phyloP scores from a whole-genome alignment of 2,888 invertebrate genomes.

The Gasteruption jaculator region DNA sequence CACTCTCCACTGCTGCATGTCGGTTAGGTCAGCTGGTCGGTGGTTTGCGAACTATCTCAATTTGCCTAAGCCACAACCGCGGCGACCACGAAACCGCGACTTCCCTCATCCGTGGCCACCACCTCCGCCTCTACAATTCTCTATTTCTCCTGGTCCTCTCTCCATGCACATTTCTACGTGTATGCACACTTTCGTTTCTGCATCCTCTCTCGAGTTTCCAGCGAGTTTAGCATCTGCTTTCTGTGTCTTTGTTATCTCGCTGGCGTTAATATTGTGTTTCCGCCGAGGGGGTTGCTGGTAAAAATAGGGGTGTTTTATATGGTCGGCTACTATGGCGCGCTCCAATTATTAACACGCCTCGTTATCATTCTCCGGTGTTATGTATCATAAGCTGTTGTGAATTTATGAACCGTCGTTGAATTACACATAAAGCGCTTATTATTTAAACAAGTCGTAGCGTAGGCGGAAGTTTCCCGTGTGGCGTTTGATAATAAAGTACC shows the following conservation, averaged over 20 bases:
- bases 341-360: too few species aligned
- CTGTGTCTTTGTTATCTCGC: slow-evolving; percentile 8
- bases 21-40: slow-evolving; percentile 41
- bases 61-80: slow-evolving; percentile 43
- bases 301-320: too few species aligned
- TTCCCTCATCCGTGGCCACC: slow-evolving; percentile 33
- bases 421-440: too few species aligned
- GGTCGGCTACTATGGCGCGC: too few species aligned
- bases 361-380: too few species aligned
- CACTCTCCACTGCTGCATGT: slow-evolving; percentile 33
- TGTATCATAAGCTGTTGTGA: too few species aligned
- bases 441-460: too few species aligned
- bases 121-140: slow-evolving; percentile 14
- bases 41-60: slow-evolving; percentile 51
- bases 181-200: slow-evolving; percentile 1
- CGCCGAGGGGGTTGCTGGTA: too few species aligned
- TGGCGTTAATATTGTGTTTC: too few species aligned
- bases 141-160: slow-evolving; percentile 4
- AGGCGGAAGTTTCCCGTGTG: too few species aligned
- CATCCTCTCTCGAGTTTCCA: slow-evolving; percentile 14
- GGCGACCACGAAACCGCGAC: slow-evolving; percentile 44
- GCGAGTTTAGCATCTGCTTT: slow-evolving; percentile 1
- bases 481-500: too few species aligned
- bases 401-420: too few species aligned
- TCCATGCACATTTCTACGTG: slow-evolving; percentile 1